phyloP scores from a whole-genome alignment of 2,888 invertebrate species.

The Agrilus biguttatus region DNA sequence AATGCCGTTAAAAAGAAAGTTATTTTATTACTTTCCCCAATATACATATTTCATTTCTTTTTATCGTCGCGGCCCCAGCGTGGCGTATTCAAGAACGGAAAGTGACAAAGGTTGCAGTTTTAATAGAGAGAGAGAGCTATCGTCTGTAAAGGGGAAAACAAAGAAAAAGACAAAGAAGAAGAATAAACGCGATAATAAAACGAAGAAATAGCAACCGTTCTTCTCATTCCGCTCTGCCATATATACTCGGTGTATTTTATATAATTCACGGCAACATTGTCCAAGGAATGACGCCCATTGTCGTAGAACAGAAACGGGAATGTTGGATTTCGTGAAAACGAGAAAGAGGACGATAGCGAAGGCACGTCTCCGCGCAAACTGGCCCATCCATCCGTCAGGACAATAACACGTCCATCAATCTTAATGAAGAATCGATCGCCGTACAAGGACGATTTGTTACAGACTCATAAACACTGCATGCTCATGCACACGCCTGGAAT shows the following conservation, averaged over 20 bases:
- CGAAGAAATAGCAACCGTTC: slow-evolving; percentile 10
- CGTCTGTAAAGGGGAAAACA: slow-evolving; percentile 19
- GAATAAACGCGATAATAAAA: slow-evolving; percentile 40
- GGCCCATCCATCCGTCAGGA: slow-evolving; percentile 6
- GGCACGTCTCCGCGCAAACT: no score
- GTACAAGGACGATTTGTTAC: slow-evolving; percentile 22
- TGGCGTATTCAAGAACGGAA: no score
- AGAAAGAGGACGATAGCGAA: no score
- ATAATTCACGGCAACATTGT: not conserved
- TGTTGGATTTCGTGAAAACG: no score
- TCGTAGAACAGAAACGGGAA: no score
- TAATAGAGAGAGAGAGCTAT: slow-evolving; percentile 12
- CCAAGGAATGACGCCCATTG: not conserved
- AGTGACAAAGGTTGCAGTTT: no score
- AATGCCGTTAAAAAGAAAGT: no score
- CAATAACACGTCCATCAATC: slow-evolving; percentile 20
- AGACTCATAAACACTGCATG: slow-evolving; percentile 20
- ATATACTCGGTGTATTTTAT: slow-evolving; percentile 4
- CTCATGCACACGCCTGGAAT: slow-evolving; percentile 12
- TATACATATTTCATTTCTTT: no score
- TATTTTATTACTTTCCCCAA: no score
- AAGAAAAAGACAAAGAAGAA: slow-evolving; percentile 18
- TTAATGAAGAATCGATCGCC: slow-evolving; percentile 22
- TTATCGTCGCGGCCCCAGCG: no score
- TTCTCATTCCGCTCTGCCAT: slow-evolving; percentile 6